A percentile compares a stretch with the other conserved stretches of the same genome.
phyloP scores from a whole-genome alignment of 2,888 invertebrate genomes.

The Blera fallax region DNA sequence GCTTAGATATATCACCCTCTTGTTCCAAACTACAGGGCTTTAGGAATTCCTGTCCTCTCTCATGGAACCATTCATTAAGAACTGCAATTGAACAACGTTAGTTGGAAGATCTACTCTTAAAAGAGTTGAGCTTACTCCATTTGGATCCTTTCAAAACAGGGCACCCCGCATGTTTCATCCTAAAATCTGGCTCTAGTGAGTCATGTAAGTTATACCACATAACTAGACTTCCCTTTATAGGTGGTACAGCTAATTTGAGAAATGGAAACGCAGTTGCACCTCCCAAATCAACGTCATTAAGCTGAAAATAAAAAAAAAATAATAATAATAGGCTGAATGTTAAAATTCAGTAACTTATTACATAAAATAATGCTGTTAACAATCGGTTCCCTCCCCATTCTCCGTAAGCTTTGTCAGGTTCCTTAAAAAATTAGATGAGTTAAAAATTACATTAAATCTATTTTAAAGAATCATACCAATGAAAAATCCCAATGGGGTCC shows the following conservation, averaged over 20 bases:
- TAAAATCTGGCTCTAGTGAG: constrained; percentile 93
- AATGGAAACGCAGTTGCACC: constrained; percentile 97
- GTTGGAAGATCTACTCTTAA: no score
- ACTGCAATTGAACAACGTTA: constrained; percentile 83
- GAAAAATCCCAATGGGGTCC: constrained; percentile 73
- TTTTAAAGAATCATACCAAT: constrained; percentile 18
- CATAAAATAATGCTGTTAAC: constrained; percentile 74
- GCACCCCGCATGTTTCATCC: constrained; percentile 96
- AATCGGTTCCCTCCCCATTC: constrained; percentile 71
- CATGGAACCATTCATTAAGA: constrained; percentile 94
- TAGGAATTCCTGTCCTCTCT: constrained; percentile 90
- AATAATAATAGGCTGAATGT: no score
- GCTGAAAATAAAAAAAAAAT: constrained; percentile 49
- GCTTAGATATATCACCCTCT: constrained; percentile 78
- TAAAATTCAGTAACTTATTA: constrained; percentile 34
- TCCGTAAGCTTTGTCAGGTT: not conserved
- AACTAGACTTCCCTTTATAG: constrained; percentile 92
- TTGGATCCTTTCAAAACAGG: constrained; percentile 96
- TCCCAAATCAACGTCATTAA: constrained; percentile 84
- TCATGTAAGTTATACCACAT: constrained; percentile 96
- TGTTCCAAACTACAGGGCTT: constrained; percentile 83
- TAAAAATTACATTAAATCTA: no score
- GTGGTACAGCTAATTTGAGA: constrained; percentile 91
- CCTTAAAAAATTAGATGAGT: constrained; percentile 15
- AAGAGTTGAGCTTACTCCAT: constrained; percentile 93